Evolutionary conservation across 2,797 vertebrate genomes (phyloP).

Genomic region (Podargus strigoides): DNA sequence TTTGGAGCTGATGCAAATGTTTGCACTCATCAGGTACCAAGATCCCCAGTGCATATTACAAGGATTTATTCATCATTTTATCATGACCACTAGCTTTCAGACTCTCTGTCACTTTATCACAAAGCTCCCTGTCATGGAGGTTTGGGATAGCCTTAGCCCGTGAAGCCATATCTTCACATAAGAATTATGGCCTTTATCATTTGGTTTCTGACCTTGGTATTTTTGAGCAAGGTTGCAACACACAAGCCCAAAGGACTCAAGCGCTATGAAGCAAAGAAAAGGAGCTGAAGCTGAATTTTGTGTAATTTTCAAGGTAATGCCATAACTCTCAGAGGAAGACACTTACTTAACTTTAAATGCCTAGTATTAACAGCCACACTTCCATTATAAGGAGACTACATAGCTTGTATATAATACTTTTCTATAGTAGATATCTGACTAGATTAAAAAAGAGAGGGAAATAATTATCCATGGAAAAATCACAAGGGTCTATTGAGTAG

Average conservation of each 20-base stretch:
- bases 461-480: background rate
- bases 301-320: background rate
- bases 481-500: background rate
- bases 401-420: background rate
- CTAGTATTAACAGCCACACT: background rate
- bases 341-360: background rate
- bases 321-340: background rate
- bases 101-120: background rate
- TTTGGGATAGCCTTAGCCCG: background rate
- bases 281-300: background rate
- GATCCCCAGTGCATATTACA: background rate
- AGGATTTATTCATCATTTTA: background rate
- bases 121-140: background rate
- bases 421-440: background rate
- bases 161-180: background rate
- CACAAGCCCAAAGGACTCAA: background rate
- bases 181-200: background rate
- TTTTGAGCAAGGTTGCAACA: background rate
- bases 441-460: background rate
- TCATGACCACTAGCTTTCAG: accelerated
- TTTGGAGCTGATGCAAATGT: background rate
- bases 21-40: too few species aligned
- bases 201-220: accelerated
- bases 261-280: accelerated
- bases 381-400: background rate